These are phyloP conservation scores for Liopterus haemorrhoidalis DNA, from an alignment of 2,888 invertebrate species.

Conservation along the genomic window DNA sequence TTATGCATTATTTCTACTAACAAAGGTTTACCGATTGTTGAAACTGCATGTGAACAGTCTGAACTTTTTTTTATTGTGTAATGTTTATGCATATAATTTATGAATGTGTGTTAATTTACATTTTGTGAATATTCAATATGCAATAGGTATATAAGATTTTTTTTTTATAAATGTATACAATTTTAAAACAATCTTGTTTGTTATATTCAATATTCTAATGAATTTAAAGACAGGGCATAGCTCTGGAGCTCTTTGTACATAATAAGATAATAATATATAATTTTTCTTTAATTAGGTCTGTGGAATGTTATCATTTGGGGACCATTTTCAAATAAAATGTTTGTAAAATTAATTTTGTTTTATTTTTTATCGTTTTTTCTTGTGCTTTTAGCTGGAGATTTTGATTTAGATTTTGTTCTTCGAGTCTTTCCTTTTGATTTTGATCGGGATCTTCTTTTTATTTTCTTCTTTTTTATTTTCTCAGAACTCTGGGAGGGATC, in stretches of 20 bases:
- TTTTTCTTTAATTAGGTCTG: constrained; percentile 35
- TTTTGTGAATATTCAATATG: constrained; percentile 23
- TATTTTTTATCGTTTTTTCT: constrained; percentile 8
- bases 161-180: constrained; percentile 19
- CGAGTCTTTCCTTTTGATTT: constrained; percentile 37
- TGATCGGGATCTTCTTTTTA: constrained; percentile 38
- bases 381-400: constrained; percentile 36
- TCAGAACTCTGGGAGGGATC: constrained; percentile 29
- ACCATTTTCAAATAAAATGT: constrained; percentile 37
- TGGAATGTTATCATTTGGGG: constrained; percentile 40
- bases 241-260: constrained; percentile 19
- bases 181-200: constrained; percentile 14
- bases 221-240: constrained; percentile 16
- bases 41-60: too few relatives aligned
- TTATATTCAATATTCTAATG: constrained; percentile 16
- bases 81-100: too few relatives aligned
- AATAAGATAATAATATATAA: constrained; percentile 28
- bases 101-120: constrained; percentile 17
- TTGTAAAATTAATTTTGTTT: constrained; percentile 29
- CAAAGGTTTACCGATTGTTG: too few relatives aligned
- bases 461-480: constrained; percentile 37
- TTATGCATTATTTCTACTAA: too few relatives aligned
- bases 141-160: constrained; percentile 19
- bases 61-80: too few relatives aligned
- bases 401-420: constrained; percentile 31